These are phyloP conservation scores for Reticulitermes lucifugus DNA, from an alignment of 2,888 invertebrate species.

Conservation along the genomic window DNA sequence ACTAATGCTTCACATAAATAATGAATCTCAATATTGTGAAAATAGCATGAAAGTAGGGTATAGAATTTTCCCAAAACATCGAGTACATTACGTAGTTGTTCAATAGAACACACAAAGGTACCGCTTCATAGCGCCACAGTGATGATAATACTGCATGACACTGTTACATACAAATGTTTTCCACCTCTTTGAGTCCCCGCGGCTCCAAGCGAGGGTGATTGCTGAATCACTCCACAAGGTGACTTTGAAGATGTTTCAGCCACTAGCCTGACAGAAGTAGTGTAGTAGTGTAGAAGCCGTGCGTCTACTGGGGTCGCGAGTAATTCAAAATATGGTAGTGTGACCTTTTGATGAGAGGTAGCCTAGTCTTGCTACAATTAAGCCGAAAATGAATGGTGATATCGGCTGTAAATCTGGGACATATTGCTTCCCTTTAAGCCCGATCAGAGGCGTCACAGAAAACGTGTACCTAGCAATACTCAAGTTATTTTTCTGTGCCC, in stretches of 20 bases:
- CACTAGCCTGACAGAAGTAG: neutral
- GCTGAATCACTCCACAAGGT: neutral
- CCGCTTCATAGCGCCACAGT: too few species aligned
- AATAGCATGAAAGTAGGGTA: too few species aligned
- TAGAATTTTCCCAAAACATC: too few species aligned
- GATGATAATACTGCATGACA: too few species aligned
- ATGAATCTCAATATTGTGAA: too few species aligned
- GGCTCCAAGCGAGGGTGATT: neutral
- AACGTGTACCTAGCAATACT: neutral
- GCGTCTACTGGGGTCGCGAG: neutral
- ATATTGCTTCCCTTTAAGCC: conserved; percentile 3
- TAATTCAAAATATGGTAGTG: neutral
- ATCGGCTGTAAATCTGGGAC: neutral
- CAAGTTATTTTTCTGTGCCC: too few species aligned
- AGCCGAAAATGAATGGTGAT: neutral
- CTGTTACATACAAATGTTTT: neutral
- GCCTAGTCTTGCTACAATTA: neutral
- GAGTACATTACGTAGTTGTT: too few species aligned
- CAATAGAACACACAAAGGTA: too few species aligned
- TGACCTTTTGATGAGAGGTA: conserved; percentile 18
- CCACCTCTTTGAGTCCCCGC: neutral
- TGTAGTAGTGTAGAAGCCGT: neutral
- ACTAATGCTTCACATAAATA: too few species aligned
- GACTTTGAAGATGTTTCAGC: neutral
- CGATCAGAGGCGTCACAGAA: conserved; percentile 24